phyloP scores from a whole-genome alignment of 2,888 invertebrate genomes.

The Lasioglossum lativentre region DNA sequence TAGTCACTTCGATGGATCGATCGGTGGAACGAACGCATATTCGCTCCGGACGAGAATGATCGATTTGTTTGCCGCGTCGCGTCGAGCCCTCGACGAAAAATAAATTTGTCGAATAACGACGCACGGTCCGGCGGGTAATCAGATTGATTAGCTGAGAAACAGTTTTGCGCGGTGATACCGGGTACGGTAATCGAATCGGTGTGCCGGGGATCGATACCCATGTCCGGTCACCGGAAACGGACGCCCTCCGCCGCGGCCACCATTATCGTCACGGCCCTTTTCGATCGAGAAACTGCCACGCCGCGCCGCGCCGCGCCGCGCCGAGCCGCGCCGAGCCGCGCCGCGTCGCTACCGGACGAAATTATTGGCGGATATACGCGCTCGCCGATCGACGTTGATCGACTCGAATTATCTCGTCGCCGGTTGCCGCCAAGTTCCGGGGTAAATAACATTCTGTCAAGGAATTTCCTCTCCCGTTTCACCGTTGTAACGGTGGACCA shows the following conservation, averaged over 20 bases:
- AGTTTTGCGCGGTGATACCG: slow-evolving; percentile 33
- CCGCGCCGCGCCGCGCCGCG: background rate
- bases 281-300: background rate
- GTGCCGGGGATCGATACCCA: slow-evolving; percentile 25
- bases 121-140: slow-evolving; percentile 29
- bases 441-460: slow-evolving; percentile 8
- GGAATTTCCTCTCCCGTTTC: background rate
- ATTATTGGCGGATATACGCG: background rate
- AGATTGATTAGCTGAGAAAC: slow-evolving; percentile 46
- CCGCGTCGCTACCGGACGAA: background rate
- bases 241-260: background rate
- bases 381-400: background rate
- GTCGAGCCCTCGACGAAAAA: slow-evolving; percentile 11
- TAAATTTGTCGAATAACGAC: slow-evolving; percentile 23
- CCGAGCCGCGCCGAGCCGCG: too few species aligned
- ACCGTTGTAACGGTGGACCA: background rate
- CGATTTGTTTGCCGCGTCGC: background rate
- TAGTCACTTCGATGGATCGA: background rate
- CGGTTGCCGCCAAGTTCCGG: background rate
- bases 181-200: slow-evolving; percentile 26
- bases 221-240: slow-evolving; percentile 23
- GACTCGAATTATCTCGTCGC: slow-evolving; percentile 14
- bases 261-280: slow-evolving; percentile 1
- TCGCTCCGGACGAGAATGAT: background rate
- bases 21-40: background rate